A percentile compares a stretch with the other conserved stretches of the same genome.
These are phyloP conservation scores for Cynoglossus semilaevis DNA, from an alignment of 2,113 vertebrate genomes.

Conservation along the genomic window DNA sequence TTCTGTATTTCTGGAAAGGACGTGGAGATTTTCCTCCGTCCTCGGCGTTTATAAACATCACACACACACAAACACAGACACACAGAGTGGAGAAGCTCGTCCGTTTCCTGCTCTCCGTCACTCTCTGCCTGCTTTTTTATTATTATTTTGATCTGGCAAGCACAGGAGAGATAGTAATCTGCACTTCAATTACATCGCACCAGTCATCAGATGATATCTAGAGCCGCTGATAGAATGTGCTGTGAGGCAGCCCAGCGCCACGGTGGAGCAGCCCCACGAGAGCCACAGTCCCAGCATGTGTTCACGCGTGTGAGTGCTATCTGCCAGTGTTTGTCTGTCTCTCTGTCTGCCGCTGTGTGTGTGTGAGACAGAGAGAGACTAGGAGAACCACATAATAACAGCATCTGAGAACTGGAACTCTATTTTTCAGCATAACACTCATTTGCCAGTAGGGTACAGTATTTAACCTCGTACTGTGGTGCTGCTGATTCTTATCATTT, in stretches of 20 bases:
- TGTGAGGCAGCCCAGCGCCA: constrained; percentile 69
- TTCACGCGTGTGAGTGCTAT: constrained; percentile 31
- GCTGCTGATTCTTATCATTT: constrained; percentile 63
- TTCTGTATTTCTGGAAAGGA: constrained; percentile 55
- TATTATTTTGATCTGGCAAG: constrained; percentile 76
- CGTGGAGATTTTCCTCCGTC: constrained; percentile 43
- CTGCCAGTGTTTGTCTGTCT: constrained; percentile 37
- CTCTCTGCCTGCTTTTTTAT: constrained; percentile 58
- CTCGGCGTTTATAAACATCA: constrained; percentile 20
- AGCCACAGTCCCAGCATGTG: constrained; percentile 56
- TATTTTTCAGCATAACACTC: constrained; percentile 66
- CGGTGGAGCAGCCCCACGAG: constrained; percentile 69
- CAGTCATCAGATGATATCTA: constrained; percentile 77
- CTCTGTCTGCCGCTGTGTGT: constrained; percentile 14
- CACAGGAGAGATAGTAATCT: constrained; percentile 75
- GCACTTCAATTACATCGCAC: constrained; percentile 75
- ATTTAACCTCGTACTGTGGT: constrained; percentile 73
- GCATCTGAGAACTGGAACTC: constrained; percentile 39
- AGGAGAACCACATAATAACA: constrained; percentile 40
- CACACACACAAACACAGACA: too few relatives aligned
- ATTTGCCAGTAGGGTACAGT: constrained; percentile 65
- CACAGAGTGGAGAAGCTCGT: constrained; percentile 45
- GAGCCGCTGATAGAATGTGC: constrained; percentile 67
- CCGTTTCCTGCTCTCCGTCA: constrained; percentile 41
- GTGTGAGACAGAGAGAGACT: constrained; percentile 13